phyloP scores from a whole-genome alignment of 2,113 vertebrate species.

The Chascanopsetta lugubris region DNA sequence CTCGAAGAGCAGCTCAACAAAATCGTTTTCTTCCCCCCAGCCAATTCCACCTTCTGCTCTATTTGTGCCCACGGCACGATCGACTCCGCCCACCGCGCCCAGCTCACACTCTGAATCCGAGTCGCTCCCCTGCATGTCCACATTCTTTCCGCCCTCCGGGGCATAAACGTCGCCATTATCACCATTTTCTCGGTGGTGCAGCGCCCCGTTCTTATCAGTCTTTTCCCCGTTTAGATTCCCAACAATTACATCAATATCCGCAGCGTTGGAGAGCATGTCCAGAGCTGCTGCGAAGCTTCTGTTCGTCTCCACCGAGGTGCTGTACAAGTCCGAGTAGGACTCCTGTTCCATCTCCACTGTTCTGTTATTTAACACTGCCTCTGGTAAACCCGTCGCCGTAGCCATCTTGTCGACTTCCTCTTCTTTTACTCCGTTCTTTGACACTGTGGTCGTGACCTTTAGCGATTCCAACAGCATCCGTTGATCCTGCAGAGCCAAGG shows the following conservation, averaged over 20 bases:
- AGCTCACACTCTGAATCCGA: constrained; percentile 82
- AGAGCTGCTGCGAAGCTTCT: constrained; percentile 92
- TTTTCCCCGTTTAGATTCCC: constrained; percentile 79
- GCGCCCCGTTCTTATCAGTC: constrained; percentile 76
- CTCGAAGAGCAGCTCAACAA: constrained; percentile 82
- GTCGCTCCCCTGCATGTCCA: constrained; percentile 80
- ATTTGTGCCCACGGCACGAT: constrained; percentile 60
- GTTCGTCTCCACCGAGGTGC: constrained; percentile 89
- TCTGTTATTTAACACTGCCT: constrained; percentile 78
- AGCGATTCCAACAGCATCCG: constrained; percentile 97
- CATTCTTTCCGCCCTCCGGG: constrained; percentile 73
- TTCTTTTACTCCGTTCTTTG: constrained; percentile 84
- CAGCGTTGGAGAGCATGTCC: constrained; percentile 90
- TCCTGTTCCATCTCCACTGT: constrained; percentile 88
- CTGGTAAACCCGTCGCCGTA: constrained; percentile 75
- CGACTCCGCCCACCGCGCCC: constrained; percentile 90
- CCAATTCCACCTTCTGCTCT: constrained; percentile 49
- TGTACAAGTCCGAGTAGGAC: constrained; percentile 88
- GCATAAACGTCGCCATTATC: constrained; percentile 69
- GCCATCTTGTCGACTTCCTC: constrained; percentile 82
- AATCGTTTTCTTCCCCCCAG: constrained; percentile 84
- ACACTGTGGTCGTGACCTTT: constrained; percentile 92
- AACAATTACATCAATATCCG: constrained; percentile 86
- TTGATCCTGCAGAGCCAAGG: constrained; percentile 97
- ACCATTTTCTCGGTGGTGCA: constrained; percentile 68